Percentiles rank a stretch among this genome's conserved stretches.
Conservation (phyloP, 2,888 invertebrate genomes). For the Acholoe squamosa region DNA sequence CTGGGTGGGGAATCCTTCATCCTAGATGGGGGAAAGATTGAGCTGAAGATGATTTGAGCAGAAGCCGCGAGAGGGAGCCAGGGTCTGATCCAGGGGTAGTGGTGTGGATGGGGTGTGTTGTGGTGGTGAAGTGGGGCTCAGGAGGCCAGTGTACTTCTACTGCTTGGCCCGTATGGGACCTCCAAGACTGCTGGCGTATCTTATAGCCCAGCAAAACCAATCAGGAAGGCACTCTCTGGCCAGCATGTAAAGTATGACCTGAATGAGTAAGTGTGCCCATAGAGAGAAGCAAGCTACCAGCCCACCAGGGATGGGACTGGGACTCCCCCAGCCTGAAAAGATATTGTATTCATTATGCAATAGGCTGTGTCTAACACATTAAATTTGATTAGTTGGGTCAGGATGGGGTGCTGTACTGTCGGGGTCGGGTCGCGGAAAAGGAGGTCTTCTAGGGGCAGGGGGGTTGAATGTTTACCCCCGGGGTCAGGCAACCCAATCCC, state of each 20-base stretch:
- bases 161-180: neutral
- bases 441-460: constrained; percentile 14
- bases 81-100: constrained; percentile 41
- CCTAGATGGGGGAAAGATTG: neutral
- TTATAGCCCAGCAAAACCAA: constrained; percentile 11
- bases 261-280: constrained; percentile 20
- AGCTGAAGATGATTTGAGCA: constrained; percentile 14
- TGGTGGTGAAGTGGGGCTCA: neutral
- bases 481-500: constrained; percentile 60
- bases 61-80: constrained; percentile 51
- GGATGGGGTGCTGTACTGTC: neutral
- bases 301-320: neutral
- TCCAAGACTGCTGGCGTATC: constrained; percentile 14
- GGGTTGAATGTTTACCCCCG: constrained; percentile 32
- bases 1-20: neutral
- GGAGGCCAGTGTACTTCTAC: neutral
- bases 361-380: constrained; percentile 60
- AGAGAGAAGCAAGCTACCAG: constrained; percentile 43
- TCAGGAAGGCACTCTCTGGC: constrained; percentile 48
- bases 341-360: constrained; percentile 62
- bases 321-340: neutral
- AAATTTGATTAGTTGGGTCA: constrained; percentile 54
- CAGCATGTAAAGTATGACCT: constrained; percentile 59
- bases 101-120: neutral
- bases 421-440: constrained; percentile 11